These are phyloP conservation scores for Triops longicaudatus DNA, from an alignment of 1,140 invertebrate genomes.

Conservation along the genomic window DNA sequence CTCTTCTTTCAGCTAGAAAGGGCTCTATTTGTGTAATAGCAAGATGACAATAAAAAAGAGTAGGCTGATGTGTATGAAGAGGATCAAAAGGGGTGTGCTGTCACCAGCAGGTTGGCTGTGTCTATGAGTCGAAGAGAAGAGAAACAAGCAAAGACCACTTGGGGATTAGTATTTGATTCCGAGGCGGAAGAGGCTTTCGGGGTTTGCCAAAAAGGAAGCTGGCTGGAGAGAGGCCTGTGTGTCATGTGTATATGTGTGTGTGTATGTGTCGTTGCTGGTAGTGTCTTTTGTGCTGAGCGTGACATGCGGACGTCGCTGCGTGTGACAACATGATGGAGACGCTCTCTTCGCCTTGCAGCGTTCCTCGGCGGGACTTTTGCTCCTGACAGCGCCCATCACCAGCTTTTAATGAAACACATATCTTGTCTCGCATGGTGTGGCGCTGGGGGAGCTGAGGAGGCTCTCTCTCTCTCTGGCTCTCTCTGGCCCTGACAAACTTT, in stretches of 20 bases:
- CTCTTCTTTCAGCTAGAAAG: too few relatives aligned
- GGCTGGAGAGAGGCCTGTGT: not conserved
- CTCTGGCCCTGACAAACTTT: too few relatives aligned
- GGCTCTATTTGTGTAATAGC: not conserved
- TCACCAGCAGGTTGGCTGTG: not conserved
- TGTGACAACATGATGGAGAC: conserved; percentile 14
- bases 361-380: conserved; percentile 5
- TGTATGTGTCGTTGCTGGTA: not conserved
- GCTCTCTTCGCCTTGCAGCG: not conserved
- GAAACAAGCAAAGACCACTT: conserved; percentile 8
- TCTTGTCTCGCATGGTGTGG: not conserved
- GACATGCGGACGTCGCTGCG: conserved; percentile 9
- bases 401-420: conserved; percentile 15
- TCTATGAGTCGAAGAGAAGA: not conserved
- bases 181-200: not conserved
- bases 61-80: not conserved
- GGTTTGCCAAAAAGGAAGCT: not conserved
- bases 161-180: not conserved
- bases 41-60: not conserved
- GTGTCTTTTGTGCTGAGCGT: not conserved
- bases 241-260: not conserved
- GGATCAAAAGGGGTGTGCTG: not conserved
- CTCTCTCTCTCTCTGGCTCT: too few relatives aligned
- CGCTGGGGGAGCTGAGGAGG: too few relatives aligned
- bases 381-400: conserved; percentile 1